Evolutionary conservation across 2,113 vertebrate genomes (phyloP).

Genomic region (Asarcornis scutulata): DNA sequence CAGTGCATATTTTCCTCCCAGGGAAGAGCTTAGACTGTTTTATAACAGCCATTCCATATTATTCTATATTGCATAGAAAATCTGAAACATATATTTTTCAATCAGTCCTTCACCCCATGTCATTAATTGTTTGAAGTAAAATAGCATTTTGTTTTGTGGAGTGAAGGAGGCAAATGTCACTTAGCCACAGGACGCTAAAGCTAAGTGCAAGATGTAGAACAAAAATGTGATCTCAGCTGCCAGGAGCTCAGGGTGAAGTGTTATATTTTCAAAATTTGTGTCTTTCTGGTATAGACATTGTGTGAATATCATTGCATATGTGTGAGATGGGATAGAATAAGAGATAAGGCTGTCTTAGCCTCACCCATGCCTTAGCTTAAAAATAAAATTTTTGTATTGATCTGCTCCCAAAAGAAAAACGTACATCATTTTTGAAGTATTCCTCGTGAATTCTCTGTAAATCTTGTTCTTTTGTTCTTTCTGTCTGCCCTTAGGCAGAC

Average conservation of each 20-base stretch:
- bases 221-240: conserved; percentile 30
- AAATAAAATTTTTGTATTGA: conserved; percentile 51
- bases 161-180: conserved; percentile 47
- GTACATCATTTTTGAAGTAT: conserved; percentile 17
- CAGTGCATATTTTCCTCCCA: neutral
- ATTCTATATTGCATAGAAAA: neutral
- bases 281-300: conserved; percentile 7
- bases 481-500: conserved; percentile 51
- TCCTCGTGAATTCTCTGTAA: neutral
- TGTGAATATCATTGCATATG: neutral
- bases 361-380: neutral
- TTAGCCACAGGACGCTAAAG: conserved; percentile 47
- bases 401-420: conserved; percentile 39
- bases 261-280: neutral
- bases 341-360: neutral
- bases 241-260: neutral
- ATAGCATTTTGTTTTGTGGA: conserved; percentile 36
- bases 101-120: conserved; percentile 6
- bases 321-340: conserved; percentile 20
- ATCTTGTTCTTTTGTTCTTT: conserved; percentile 48
- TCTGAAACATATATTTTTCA: neutral
- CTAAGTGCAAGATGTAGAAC: conserved; percentile 40
- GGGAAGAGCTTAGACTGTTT: neutral
- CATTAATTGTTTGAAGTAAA: conserved; percentile 29
- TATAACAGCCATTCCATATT: neutral